Base-by-base conservation (phyloP, 2,888 invertebrate species). In the Drosophila meridiana region DNA sequence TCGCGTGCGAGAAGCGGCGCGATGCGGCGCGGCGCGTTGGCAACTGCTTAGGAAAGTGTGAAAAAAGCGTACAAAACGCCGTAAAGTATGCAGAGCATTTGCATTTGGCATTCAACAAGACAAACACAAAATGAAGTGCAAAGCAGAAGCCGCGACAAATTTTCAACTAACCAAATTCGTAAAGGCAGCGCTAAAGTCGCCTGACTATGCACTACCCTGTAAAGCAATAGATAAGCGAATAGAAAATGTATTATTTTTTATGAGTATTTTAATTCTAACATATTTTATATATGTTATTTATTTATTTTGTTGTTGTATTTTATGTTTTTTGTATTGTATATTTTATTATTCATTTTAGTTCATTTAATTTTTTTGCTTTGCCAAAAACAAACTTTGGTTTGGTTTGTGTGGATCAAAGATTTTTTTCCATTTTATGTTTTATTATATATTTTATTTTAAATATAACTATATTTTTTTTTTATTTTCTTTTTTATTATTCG, bases 51-150 rank as follows among this genome's bases (percentile, higher is more conserved):
- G 73, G 60, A 72, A 76, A 84, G 80, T 83, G 91, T 80, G 80
- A 84, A 83, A 83, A 89, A 80, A 81, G 83, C 87, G 89, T 87
- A 75, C 75, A 87, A 81, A 85, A 78, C 83, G 88, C 82, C 81
- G 79, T 89, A 91, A 91, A 91, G 90, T 91, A 92, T 91, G 91
- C 89, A 91, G 84, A 92, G 90, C 91, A 91, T 91, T 91, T 91
- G 91, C 90, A 91, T 92, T 92, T 91, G 88, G 84, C 89, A 91
- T 91, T 87, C 84, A 86, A 89, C 82, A 91, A 89, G 80, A 83
- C 87, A 87, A 87, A 88, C 78, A 89, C 80, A 90, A 85, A 90
- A 90, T 87, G 87, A 90, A 87, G 88, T 88, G 86, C 80, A 74
- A 80, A 82, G 78, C 69, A 74, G 74, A 77, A 89, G 82, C 78